Base-by-base conservation (phyloP, 2,888 invertebrate genomes). In the Drosophila antonietae region DNA sequence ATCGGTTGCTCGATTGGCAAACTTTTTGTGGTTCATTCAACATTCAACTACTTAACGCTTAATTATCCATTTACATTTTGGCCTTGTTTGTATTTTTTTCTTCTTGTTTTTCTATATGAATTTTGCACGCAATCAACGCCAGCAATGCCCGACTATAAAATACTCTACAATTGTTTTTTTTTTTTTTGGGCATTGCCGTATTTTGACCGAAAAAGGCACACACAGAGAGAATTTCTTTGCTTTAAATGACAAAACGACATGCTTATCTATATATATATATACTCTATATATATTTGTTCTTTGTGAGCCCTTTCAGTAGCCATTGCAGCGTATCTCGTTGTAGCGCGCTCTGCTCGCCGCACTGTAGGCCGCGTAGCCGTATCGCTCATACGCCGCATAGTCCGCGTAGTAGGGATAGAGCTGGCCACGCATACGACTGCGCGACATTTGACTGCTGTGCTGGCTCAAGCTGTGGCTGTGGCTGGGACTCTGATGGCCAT, bases 161-260 rank as follows among this genome's bases (percentile, higher is more conserved):
- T 83, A 80, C 75, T 41, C 70, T 49, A 62, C 64, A 66, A 66
- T 52, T 75, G 57, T 33, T 51, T 1, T 1, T 14, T 33, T 51
- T 1, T 1, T 14, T 14, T 14, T 28, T 37, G 71, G 56, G 62
- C 86, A 75, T 80, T 83, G 75, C 77, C 76, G 77, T 73, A 84
- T 90, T 90, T 89, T 88, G 88, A 88, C 89, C 90, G 90, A 89
- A 89, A 90, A 89, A 89, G 89, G 89, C 89, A 89, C 89, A 90
- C 90, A 87, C 82, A 84, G 87, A 86, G 87, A 86, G 81, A 90
- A 79, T 84, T 87, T 76, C 37, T 51, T 51, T 49, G n/a, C 10
- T 31, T 10, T 51, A 72, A 84, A 86, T 88, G 89, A 83, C 89
- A 76, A 76, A 77, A 83, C 74, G 83, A 88, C 78, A 65, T 74